phyloP scores from a whole-genome alignment of 2,113 vertebrate species.

The Gymnarchus niloticus region DNA sequence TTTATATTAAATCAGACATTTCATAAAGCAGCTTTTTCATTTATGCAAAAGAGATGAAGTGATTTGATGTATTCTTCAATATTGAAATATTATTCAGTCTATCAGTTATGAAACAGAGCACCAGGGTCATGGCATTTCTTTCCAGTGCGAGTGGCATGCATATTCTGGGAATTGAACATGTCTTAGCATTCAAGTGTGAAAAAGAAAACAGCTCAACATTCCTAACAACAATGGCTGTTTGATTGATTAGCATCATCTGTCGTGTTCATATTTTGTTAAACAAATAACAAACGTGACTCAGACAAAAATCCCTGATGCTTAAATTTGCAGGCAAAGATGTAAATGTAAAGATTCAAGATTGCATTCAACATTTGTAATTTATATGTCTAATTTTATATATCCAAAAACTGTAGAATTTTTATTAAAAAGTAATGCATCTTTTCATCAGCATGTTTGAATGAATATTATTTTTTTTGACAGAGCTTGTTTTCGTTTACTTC shows the following conservation, averaged over 20 bases:
- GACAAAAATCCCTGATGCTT: not conserved
- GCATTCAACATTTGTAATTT: not conserved
- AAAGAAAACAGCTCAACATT: too few species aligned
- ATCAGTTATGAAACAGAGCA: not conserved
- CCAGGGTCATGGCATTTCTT: too few species aligned
- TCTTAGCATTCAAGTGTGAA: too few species aligned
- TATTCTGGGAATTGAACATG: too few species aligned
- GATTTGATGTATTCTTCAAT: not conserved
- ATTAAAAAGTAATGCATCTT: not conserved
- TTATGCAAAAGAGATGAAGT: not conserved
- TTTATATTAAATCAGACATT: constrained; percentile 31
- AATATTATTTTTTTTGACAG: not conserved
- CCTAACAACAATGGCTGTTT: too few species aligned
- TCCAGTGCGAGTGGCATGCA: too few species aligned
- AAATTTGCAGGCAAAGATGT: not conserved
- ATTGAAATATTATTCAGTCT: not conserved
- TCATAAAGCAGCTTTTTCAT: not conserved
- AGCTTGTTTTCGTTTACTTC: not conserved
- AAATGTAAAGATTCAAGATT: not conserved
- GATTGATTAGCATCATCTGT: too few species aligned
- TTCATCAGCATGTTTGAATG: not conserved
- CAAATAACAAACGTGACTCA: too few species aligned
- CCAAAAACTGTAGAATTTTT: not conserved
- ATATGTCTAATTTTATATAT: not conserved
- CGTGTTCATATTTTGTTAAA: too few species aligned